Evolutionary conservation across 2,797 vertebrate species (phyloP).

Genomic region (Enteromius trimaculatus): DNA sequence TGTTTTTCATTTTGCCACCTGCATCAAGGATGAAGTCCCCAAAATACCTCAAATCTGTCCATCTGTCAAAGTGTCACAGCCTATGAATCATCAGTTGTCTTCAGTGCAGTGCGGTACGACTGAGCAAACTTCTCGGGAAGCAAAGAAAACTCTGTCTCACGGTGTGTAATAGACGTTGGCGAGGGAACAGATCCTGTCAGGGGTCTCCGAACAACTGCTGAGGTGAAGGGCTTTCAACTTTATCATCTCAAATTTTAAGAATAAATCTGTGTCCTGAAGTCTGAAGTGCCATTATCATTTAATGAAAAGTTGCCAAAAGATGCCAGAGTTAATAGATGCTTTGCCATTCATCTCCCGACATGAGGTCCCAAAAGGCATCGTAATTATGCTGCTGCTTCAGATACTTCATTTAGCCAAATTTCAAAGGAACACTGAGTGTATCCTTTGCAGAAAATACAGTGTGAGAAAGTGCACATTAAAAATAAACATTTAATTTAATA

Average conservation of each 20-base stretch:
- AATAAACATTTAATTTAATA: not conserved
- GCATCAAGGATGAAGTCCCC: slow-evolving; percentile 73
- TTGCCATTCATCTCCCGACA: slow-evolving; percentile 2
- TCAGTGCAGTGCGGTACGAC: slow-evolving; percentile 55
- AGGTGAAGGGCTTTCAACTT: slow-evolving; percentile 28
- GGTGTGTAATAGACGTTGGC: slow-evolving; percentile 47
- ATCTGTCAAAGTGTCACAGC: slow-evolving; percentile 84
- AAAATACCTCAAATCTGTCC: slow-evolving; percentile 81
- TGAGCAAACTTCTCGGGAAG: slow-evolving; percentile 52
- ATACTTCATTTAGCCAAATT: not conserved
- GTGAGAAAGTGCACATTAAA: not conserved
- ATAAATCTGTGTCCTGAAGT: slow-evolving; percentile 14
- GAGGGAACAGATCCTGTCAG: slow-evolving; percentile 47
- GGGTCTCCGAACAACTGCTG: slow-evolving; percentile 44
- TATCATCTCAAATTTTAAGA: slow-evolving; percentile 14
- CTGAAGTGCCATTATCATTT: slow-evolving; percentile 20
- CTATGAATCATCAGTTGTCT: slow-evolving; percentile 78
- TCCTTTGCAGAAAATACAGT: not conserved
- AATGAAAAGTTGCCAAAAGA: slow-evolving; percentile 39
- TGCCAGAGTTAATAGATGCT: slow-evolving; percentile 16
- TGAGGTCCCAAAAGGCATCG: not conserved
- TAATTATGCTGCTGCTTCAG: slow-evolving; percentile 10
- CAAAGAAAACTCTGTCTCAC: slow-evolving; percentile 15
- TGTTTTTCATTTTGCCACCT: slow-evolving; percentile 60
- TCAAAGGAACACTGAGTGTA: not conserved